Evolutionary conservation across 2,888 invertebrate genomes (phyloP), one percentile per base, ranked within the genome.

Genomic region (Stenodera caucasica): DNA sequence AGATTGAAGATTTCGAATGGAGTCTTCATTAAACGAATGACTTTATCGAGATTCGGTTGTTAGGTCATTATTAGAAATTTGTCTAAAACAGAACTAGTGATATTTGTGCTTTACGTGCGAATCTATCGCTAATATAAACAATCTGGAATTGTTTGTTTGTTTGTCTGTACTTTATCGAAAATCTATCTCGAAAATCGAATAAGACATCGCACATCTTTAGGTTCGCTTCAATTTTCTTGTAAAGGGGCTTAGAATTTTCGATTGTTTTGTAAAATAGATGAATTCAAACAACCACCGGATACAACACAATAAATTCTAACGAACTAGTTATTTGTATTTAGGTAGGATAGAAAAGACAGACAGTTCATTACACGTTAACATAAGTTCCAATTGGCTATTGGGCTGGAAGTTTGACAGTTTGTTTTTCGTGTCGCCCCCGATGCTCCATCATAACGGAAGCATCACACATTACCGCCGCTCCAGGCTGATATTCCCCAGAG

Each of bases 381-480:
- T 61, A 57, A 57, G 55, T 61, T 57, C 33, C 50, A 21, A 50
- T 33, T 29, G 53, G 32, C 57, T 49, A 53, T 49, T 45, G 45
- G 21, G 21, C 15, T 37, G 26, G 53, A 60, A 64, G 63, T 68
- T 61, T 58, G 67, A 60, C 66, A 61, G 61, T 65, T 64, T 60
- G 61, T 49, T 59, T 56, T 21, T 54, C 56, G 56, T 61, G 60
- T 64, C n/a, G n/a, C n/a, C 66, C 66, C 64, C 30, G 26, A 63
- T 56, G 67, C 37, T 66, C 57, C 58, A 55, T 66, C 63, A 64
- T 64, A 68, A 64, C 62, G 64, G 67, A 67, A 66, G 57, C 67
- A 67, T 65, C 65, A 63, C 68, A 67, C 62, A 61, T 64, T 67
- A 67, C 67, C 9, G 9, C 45, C 58, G 66, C 65, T 62, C 53